Base-by-base conservation (phyloP, 2,888 invertebrate genomes). In the Byasa hedistus region DNA sequence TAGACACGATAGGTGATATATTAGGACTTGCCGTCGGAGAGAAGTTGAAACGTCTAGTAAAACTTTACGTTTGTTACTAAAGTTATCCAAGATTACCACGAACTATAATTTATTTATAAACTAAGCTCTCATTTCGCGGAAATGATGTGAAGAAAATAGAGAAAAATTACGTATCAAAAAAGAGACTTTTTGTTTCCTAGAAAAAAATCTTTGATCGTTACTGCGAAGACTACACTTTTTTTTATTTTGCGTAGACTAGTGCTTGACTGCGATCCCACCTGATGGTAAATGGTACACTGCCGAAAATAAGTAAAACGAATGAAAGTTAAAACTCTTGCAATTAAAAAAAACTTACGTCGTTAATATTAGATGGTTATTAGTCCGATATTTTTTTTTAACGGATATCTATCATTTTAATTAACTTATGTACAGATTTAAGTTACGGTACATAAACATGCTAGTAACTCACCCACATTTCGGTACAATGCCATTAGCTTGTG, bases 1-100 rank as follows among this genome's bases (percentile, higher is more conserved):
- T 77, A 77, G 76, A 77, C 76, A 72, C 70, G 73, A 74, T 75
- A 73, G 73, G 70, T 73, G 71, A 74, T 73, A 73, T 75, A 75
- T 75, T 74, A 74, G 71, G 71, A 71, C 60, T 67, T 57, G 63
- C 67, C 68, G 60, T 22, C 67, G 60, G 51, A 58, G 59, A 57
- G 66, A 65, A 66, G 64, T 68, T 67, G 55, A 64, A 65, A 63
- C 63, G 62, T 65, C 60, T 64, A 56, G 59, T 59, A 63, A 67
- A 67, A 67, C 52, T 66, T 57, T 36, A 27, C 67, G 60, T 60
- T 67, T 64, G 60, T 57, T 64, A 64, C 39, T 22, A 32, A 63
- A 67, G 52, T 57, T 54, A 52, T 60, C 57, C 12, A 19, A 56
- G 48, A 64, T 67, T 64, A 59, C 51, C 27, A 60, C 60, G 52